Base-by-base conservation (phyloP, 2,797 vertebrate genomes). In the Oreonectes daqikongensis region DNA sequence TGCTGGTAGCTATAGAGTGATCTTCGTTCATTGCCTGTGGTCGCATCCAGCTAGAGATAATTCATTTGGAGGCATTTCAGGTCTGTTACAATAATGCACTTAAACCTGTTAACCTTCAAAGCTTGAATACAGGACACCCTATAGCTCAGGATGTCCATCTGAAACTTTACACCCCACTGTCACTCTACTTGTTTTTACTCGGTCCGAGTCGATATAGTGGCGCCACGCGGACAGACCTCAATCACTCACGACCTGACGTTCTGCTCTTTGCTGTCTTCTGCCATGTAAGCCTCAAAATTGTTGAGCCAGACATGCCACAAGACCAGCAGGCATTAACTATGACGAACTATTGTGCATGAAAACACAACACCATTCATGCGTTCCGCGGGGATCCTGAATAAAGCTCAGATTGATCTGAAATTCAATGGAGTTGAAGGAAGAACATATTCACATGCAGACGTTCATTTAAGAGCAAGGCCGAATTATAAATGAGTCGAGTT, bases 241-340 rank as follows among this genome's bases (percentile, higher is more conserved):
- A 81, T 81, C 82, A 70, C 72, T 81, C 64, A 79, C 40, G 20
- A 46, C 35, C 59, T 70, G 72, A 79, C 28, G 18, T 65, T 66
- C 66, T 61, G 59, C 57, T 74, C 48, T 9, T 8, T 24, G 38
- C 30, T 22, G 8, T 53, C 30, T 52, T 52, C 50, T 22, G 40
- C n/a, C 52, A 24, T 48, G 48, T 9, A 20, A 50, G 48, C 17
- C 20, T 53, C 50, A 53, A 53, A 11, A 4, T 20, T 53, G 50
- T n/a, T 24, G 20, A 53, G 20, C 50, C 50, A 22, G 50, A 53
- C 20, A 20, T 5, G 20, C 20, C 20, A 12, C 20, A 53, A 53
- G 20, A 53, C n/a, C 50, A 24, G 50, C 50, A 10, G 20, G 50
- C 9, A n/a, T 53, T 48, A 48, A n/a, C 5, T 48, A n/a, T 42